Conservation (phyloP, 2,797 vertebrate species). For the Scolopax rusticola region DNA sequence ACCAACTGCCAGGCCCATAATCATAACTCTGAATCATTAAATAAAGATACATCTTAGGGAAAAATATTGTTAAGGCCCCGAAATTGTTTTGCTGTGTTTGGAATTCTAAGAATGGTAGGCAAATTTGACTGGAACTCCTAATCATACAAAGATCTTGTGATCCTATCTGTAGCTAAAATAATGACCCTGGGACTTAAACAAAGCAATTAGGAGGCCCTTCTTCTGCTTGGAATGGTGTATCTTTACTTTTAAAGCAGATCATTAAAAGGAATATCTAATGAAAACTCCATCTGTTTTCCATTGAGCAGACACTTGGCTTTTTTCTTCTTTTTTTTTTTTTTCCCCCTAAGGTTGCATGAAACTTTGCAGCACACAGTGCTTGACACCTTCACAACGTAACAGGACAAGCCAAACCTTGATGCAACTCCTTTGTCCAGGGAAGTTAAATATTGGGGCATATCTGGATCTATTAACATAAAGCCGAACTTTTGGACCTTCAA, state of each 20-base stretch:
- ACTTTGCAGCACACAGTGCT: slow-evolving; percentile 15
- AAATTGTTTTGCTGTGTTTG: slow-evolving; percentile 24
- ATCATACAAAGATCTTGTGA: background rate
- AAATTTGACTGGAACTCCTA: slow-evolving; percentile 3
- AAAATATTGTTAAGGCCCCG: slow-evolving; percentile 4
- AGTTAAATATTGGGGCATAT: background rate
- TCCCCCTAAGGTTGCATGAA: background rate
- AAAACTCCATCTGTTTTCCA: slow-evolving; percentile 60
- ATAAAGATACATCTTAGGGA: slow-evolving; percentile 26
- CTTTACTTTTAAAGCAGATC: slow-evolving; percentile 53
- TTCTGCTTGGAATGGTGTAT: slow-evolving; percentile 22
- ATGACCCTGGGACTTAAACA: slow-evolving; percentile 7
- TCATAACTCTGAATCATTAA: slow-evolving; percentile 33
- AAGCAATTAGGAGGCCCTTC: slow-evolving; percentile 29
- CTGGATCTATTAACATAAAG: background rate
- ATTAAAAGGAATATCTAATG: slow-evolving; percentile 51
- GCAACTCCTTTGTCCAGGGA: background rate
- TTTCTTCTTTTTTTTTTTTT: background rate
- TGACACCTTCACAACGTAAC: background rate
- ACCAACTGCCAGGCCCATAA: background rate
- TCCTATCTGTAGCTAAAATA: slow-evolving; percentile 25
- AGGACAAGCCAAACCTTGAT: background rate
- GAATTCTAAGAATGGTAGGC: slow-evolving; percentile 23
- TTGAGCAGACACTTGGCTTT: background rate
- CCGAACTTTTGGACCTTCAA: slow-evolving; percentile 4